Percentiles rank a stretch among this genome's conserved stretches.
Evolutionary conservation across 2,888 invertebrate species (phyloP).

Genomic region (Drosophila nr. medialis): DNA sequence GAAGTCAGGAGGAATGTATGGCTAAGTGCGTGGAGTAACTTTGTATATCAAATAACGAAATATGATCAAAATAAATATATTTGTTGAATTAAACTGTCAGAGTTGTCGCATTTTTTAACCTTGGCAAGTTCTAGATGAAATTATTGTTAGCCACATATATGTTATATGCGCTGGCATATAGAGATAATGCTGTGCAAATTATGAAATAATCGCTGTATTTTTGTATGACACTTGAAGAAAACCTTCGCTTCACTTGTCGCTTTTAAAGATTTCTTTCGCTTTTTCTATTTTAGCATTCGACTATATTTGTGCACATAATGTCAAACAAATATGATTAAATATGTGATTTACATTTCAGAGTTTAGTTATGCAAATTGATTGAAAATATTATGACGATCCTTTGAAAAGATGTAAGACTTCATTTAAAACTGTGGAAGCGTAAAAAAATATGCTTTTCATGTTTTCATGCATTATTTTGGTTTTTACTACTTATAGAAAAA

Average conservation of each 20-base stretch:
- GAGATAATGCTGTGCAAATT: not conserved
- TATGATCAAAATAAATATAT: constrained; percentile 9
- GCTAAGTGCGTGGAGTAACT: constrained; percentile 40
- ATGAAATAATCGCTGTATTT: not conserved
- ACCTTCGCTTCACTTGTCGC: not conserved
- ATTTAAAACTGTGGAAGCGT: not conserved
- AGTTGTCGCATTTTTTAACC: not conserved
- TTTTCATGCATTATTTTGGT: not conserved
- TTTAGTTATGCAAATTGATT: not conserved
- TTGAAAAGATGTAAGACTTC: not conserved
- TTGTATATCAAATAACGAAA: not conserved
- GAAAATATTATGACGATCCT: not conserved
- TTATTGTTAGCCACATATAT: not conserved
- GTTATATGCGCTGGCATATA: not conserved
- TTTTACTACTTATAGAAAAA: not conserved
- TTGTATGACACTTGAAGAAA: not conserved
- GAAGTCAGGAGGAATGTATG: constrained; percentile 42
- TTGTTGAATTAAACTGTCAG: not conserved
- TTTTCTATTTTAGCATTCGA: not conserved
- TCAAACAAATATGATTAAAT: not conserved
- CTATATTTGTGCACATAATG: not conserved
- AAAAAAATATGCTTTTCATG: not conserved
- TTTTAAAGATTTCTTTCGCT: not conserved
- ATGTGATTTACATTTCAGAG: not conserved
- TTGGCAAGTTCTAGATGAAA: not conserved